Evolutionary conservation across 2,888 invertebrate genomes (phyloP).

Genomic region (Anoplius nigerrimus): DNA sequence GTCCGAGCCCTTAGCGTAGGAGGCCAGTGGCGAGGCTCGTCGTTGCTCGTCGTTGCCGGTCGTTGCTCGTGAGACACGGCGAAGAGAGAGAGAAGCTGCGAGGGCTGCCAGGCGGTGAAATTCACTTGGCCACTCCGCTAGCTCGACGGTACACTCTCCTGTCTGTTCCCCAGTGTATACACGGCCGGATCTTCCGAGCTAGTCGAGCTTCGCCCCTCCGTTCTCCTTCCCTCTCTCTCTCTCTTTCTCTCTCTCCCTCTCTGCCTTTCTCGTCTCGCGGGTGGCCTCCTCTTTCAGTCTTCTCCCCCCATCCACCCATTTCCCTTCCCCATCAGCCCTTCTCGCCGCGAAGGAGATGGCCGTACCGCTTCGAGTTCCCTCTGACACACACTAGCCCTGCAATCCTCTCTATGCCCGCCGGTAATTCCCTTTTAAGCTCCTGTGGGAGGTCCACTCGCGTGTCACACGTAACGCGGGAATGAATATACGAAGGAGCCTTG

Average conservation of each 20-base stretch:
- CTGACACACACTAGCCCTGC: background rate
- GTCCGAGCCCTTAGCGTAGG: too few relatives aligned
- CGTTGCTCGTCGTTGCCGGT: background rate
- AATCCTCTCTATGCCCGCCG: constrained; percentile 13
- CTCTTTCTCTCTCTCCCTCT: background rate
- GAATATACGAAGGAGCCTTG: constrained; percentile 50
- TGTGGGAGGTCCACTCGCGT: constrained; percentile 54
- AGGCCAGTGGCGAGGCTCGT: too few relatives aligned
- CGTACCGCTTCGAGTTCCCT: background rate
- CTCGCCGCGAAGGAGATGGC: too few relatives aligned
- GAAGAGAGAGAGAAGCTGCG: background rate
- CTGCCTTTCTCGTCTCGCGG: background rate
- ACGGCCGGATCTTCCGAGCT: constrained; percentile 8
- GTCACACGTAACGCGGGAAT: constrained; percentile 50
- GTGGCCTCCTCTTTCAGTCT: background rate
- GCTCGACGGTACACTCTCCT: constrained; percentile 2
- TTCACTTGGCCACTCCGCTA: constrained; percentile 5
- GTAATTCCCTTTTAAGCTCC: constrained; percentile 57
- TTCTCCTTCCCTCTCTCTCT: background rate
- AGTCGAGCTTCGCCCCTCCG: background rate
- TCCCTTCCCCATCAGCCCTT: background rate
- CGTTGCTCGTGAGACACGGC: background rate
- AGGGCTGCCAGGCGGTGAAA: constrained; percentile 3
- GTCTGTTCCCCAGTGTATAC: constrained; percentile 7
- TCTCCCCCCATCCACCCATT: constrained; percentile 2